Evolutionary conservation across 1,140 invertebrate genomes (phyloP), one percentile per base, ranked within the genome.

Genomic region (Myzus persicae): DNA sequence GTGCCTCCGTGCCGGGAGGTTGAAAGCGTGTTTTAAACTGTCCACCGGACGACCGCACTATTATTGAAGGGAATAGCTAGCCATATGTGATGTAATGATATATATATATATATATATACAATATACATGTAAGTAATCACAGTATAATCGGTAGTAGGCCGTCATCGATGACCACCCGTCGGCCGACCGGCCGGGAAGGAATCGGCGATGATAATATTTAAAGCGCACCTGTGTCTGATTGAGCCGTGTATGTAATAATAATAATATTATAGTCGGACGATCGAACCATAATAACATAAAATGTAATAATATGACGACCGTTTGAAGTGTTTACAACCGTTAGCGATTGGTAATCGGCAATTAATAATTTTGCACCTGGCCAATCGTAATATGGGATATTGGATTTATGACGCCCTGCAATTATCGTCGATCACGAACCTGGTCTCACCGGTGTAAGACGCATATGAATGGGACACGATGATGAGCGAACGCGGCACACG

Each of bases 371-470:
- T 59, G 31, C 46, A 59, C 48, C 48, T 38, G 48, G 8, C 31
- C 91, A 36, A 46, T 18, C 14, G 59, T 67, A 76, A 76, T n/a
- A 76, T n/a, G 59, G 76, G 18, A 46, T 81, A 81, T 91, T 46
- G 90, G 91, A 84, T 92, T 84, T 84, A 92, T 51, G 81, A 92
- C 81, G 76, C n/a, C n/a, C 76, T 76, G 91, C 91, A 92, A 92
- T 92, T 92, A 92, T 92, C 91, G 67, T 31, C 44, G 91, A 92
- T 92, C 91, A 92, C 91, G 91, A 92, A 92, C 44, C 90, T 14
- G 90, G 67, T 91, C 59, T 48, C 24, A 24, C 31, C 54, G 36
- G 36, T 44, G 67, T 31, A 67, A 67, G 31, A 18, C 59, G 59
- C 54, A 67, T 20, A 44, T 67, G 51, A 48, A 91, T 91, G 59